Base-by-base conservation (phyloP, 2,113 vertebrate species). In the Neomonachus schauinslandi region DNA sequence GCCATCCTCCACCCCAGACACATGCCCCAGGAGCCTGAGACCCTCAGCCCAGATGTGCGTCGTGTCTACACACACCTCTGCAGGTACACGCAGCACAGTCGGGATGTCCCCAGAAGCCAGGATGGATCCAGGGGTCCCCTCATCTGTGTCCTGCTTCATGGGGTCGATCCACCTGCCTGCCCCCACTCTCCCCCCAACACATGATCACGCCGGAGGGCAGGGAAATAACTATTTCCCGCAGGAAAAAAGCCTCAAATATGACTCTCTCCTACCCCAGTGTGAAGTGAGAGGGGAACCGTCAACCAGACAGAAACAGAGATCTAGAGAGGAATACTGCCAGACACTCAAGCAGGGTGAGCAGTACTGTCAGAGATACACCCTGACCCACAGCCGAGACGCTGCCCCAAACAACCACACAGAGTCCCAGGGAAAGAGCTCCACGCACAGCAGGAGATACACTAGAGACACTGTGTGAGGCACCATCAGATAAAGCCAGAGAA, bases 301-400 rank as follows among this genome's bases (percentile, higher is more conserved):
- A 90, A 63, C 65, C 90, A 94, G 51, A 84, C 5, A 92, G 91
- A 95, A 92, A 63, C 31, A 94, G 65, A 89, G 65, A 94, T 11
- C 22, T 76, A 61, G 42, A 96, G 80, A 94, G 33, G 31, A 69
- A 74, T 12, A 69, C 36, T 53, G 36, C 31, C n/a, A 84, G 89
- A 69, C 31, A 80, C 53, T 71, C 67, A 95, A 53, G 39, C 72
- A 89, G 31, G 49, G 46, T 10, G 46, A 77, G 74, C 31, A 26
- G 74, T 16, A 46, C 81, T 24, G 21, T 49, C 84, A 81, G 61
- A 88, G 67, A 92, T n/a, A 72, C 1, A 83, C 55, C 42, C 87
- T 65, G 55, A 69, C 14, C 89, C 42, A 55, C 7, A 83, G 82
- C 83, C 84, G 74, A 97, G 79, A 84, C 26, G 59, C 57, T 31